Percentiles rank a stretch among this genome's conserved stretches.
phyloP scores from a whole-genome alignment of 2,113 vertebrate genomes.

The Protobothrops mucrosquamatus region DNA sequence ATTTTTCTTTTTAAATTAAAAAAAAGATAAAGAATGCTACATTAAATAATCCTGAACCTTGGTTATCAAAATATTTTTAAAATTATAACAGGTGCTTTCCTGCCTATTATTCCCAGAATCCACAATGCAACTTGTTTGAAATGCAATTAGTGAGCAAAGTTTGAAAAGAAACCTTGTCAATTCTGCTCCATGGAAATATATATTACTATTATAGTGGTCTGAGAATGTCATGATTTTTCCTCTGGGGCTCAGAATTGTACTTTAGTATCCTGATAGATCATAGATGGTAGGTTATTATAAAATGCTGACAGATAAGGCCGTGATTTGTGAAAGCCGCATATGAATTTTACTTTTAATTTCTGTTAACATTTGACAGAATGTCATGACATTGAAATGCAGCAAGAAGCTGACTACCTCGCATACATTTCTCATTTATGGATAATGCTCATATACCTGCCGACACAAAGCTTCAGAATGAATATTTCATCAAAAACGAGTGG shows the following conservation, averaged over 20 bases:
- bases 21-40: constrained; percentile 43
- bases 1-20: constrained; percentile 55
- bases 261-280: constrained; percentile 63
- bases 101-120: constrained; percentile 43
- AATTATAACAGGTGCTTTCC: constrained; percentile 43
- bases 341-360: constrained; percentile 72
- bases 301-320: constrained; percentile 67
- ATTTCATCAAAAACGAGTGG: constrained; percentile 52
- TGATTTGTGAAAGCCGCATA: constrained; percentile 69
- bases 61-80: constrained; percentile 56
- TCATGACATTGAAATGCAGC: constrained; percentile 72
- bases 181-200: constrained; percentile 64
- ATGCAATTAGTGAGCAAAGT: constrained; percentile 63
- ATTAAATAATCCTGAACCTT: constrained; percentile 57
- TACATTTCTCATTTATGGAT: constrained; percentile 66
- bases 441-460: constrained; percentile 67
- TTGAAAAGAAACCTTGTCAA: constrained; percentile 63
- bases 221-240: constrained; percentile 63
- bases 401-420: constrained; percentile 48
- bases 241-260: constrained; percentile 46
- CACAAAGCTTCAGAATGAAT: constrained; percentile 66
- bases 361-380: constrained; percentile 72
- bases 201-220: constrained; percentile 61
- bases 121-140: constrained; percentile 52
- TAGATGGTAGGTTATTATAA: constrained; percentile 68